Percentiles rank a stretch among this genome's conserved stretches.
Conservation (phyloP, 2,797 vertebrate genomes). For the Yasuhikotakia modesta region DNA sequence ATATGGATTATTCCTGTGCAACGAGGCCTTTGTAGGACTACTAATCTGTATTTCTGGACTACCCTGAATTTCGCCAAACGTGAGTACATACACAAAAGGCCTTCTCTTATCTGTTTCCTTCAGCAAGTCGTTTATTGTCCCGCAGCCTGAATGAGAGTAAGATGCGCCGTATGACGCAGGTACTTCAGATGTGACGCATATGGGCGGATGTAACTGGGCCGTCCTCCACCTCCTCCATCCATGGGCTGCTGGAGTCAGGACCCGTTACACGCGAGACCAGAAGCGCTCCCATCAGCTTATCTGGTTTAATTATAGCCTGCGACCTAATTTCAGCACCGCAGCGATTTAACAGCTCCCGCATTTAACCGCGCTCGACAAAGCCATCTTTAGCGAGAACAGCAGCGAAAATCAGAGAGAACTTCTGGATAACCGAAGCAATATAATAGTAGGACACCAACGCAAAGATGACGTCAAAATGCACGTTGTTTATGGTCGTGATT, state of each 20-base stretch:
- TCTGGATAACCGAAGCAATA: slow-evolving; percentile 6
- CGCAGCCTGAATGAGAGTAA: slow-evolving; percentile 9
- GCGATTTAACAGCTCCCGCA: slow-evolving; percentile 67
- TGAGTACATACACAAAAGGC: too few relatives aligned
- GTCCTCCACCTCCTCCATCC: slow-evolving; percentile 46
- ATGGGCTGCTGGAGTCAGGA: slow-evolving; percentile 60
- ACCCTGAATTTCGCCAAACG: too few relatives aligned
- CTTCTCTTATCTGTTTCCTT: slow-evolving; percentile 20
- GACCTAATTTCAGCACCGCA: slow-evolving; percentile 76
- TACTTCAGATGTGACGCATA: slow-evolving; percentile 56
- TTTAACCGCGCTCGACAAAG: slow-evolving; percentile 48
- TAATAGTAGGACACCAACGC: slow-evolving; percentile 3
- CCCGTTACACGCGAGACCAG: slow-evolving; percentile 63
- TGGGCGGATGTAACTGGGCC: slow-evolving; percentile 58
- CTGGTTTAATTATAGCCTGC: slow-evolving; percentile 62
- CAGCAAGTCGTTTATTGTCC: slow-evolving; percentile 2
- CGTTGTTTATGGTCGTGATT: slow-evolving; percentile 64
- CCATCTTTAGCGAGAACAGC: slow-evolving; percentile 56
- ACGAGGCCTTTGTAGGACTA: too few relatives aligned
- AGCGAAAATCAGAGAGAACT: slow-evolving; percentile 8
- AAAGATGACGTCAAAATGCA: slow-evolving; percentile 68
- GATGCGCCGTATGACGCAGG: slow-evolving; percentile 69
- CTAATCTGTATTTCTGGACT: too few relatives aligned
- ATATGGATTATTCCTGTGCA: too few relatives aligned
- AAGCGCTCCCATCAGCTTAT: slow-evolving; percentile 64